phyloP scores from a whole-genome alignment of 2,113 vertebrate genomes.

The Corvus moneduloides region DNA sequence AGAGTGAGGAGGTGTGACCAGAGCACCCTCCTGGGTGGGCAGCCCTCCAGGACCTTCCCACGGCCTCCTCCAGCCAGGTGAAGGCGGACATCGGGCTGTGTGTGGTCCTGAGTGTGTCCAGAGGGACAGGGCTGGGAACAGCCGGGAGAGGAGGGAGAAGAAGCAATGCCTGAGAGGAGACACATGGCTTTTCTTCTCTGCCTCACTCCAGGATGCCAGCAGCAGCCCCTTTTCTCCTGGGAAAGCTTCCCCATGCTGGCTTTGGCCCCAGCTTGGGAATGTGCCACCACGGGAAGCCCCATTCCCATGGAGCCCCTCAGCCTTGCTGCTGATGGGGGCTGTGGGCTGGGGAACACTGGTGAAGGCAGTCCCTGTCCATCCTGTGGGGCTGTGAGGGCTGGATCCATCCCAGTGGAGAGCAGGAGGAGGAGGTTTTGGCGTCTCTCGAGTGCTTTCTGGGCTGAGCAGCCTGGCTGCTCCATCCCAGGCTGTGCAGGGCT shows the following conservation, averaged over 20 bases:
- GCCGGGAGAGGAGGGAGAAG: background rate
- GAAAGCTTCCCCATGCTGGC: accelerated
- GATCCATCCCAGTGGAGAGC: accelerated
- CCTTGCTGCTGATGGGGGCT: background rate
- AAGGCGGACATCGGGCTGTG: accelerated
- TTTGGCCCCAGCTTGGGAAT: background rate
- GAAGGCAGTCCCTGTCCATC: background rate
- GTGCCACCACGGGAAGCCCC: accelerated
- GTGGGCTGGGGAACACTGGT: background rate
- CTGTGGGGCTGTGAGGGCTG: accelerated
- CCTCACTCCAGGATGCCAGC: background rate
- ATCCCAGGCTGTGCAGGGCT: accelerated
- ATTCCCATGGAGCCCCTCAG: accelerated
- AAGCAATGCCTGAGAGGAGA: background rate
- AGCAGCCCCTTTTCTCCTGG: background rate
- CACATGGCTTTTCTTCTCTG: background rate
- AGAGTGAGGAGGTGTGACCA: background rate
- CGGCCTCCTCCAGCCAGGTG: background rate
- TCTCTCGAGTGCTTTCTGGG: background rate
- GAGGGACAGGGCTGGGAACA: background rate
- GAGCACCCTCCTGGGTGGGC: accelerated
- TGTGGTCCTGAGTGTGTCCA: accelerated
- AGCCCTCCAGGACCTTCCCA: background rate
- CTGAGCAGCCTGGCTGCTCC: background rate
- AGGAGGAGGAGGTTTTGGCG: background rate